Base-by-base conservation (phyloP, 2,888 invertebrate species). In the Acronicta leporina region DNA sequence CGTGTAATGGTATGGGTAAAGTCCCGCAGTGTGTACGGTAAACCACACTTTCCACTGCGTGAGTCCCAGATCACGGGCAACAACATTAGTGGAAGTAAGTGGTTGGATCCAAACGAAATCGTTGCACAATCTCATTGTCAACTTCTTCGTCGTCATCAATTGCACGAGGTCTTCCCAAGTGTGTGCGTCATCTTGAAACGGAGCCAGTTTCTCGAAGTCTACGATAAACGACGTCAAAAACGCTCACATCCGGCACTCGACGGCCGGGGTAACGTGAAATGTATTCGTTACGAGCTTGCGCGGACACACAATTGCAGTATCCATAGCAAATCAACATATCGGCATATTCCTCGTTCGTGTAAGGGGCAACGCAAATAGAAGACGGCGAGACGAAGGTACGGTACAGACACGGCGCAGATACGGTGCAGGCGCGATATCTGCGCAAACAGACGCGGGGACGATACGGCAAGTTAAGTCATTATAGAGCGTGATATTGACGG, bases 11-110 rank as follows among this genome's bases (percentile, higher is more conserved):
- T 20, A 20, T 55, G 69, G 69, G 50, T 74, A 63, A 6, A 62
- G 47, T 35, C 68, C 67, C 9, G 66, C 56, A 53, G 56, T 57
- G 58, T 73, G 61, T 9, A 74, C 63, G 0, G 64, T 65, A 55
- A 49, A 68, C 75, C 73, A 74, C 40, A 75, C 70, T 68, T 63
- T 79, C 70, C 70, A 76, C 25, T 75, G 71, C 25, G 67, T 56
- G 8, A 74, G 35, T 33, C 48, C 62, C 10, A 62, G n/a, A n/a
- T n/a, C n/a, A n/a, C n/a, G n/a, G n/a, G n/a, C 62, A 47, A 51
- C 61, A 55, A 38, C n/a, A 43, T 45, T 51, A 20, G 55, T 61
- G 1, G 46, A 61, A 15, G 48, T 35, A 61, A 15, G 48, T 35
- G 14, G 48, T 61, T 0, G 46, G 61, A 27, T 55, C 54, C 15